Conservation (phyloP, 1,140 invertebrate species). For the Ips typographus region DNA sequence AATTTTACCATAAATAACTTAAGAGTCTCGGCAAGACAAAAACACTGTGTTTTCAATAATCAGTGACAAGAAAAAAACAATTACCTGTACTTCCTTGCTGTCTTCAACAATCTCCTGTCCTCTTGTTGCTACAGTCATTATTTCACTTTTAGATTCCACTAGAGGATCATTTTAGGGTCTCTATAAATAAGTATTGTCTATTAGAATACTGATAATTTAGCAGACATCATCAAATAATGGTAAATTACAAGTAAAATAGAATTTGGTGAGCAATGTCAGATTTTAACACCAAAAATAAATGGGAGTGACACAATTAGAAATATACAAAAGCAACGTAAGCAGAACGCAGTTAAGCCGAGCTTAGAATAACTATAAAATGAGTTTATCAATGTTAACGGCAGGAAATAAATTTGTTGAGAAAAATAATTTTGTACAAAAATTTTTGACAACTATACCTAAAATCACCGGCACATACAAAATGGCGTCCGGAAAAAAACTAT, state of each 20-base stretch:
- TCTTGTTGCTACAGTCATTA: conserved; percentile 65
- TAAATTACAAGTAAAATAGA: neutral
- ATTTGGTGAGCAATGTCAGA: conserved; percentile 44
- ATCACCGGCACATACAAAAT: conserved; percentile 52
- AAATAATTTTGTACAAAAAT: neutral
- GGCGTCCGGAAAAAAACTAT: conserved; percentile 49
- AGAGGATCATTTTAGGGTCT: conserved; percentile 42
- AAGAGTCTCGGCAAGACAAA: no score
- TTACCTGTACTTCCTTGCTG: conserved; percentile 59
- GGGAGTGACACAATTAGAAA: conserved; percentile 47
- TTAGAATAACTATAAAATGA: no score
- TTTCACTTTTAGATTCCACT: conserved; percentile 38
- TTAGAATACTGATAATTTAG: neutral
- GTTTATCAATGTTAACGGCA: neutral
- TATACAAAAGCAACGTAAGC: conserved; percentile 23
- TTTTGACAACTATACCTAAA: conserved; percentile 45
- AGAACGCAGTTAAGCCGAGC: no score
- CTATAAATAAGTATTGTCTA: conserved; percentile 4
- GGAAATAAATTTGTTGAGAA: neutral
- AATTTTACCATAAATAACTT: neutral
- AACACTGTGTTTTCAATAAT: neutral
- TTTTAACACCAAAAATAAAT: conserved; percentile 46
- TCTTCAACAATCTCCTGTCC: conserved; percentile 63
- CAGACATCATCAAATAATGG: neutral
- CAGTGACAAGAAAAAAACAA: neutral